Evolutionary conservation across 2,888 invertebrate species (phyloP).

Genomic region (Melinaea menophilus): DNA sequence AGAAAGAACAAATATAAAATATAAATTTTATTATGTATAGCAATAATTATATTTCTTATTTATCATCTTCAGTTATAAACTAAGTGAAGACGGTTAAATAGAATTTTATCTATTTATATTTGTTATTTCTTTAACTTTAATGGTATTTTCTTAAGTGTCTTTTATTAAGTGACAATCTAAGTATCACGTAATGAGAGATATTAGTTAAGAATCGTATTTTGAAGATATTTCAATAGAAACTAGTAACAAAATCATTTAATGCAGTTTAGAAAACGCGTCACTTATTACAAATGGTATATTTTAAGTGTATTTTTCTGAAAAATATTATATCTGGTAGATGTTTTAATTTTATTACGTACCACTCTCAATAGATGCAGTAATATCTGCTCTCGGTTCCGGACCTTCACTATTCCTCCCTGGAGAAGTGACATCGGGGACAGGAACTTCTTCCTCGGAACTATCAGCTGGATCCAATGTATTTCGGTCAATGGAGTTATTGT

Average conservation of each 20-base stretch:
- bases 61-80: slow-evolving; percentile 54
- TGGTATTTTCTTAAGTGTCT: slow-evolving; percentile 17
- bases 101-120: slow-evolving; percentile 43
- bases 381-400: slow-evolving; percentile 70
- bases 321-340: neutral
- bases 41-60: no score
- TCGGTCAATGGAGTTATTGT: slow-evolving; percentile 65
- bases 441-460: slow-evolving; percentile 72
- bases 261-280: neutral
- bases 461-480: slow-evolving; percentile 71
- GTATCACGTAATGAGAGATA: slow-evolving; percentile 10
- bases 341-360: slow-evolving; percentile 41
- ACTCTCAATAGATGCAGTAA: slow-evolving; percentile 67
- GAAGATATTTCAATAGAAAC: neutral
- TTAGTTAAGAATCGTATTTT: neutral
- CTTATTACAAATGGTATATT: neutral
- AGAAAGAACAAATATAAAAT: neutral
- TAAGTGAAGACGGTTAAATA: slow-evolving; percentile 50
- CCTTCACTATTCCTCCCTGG: slow-evolving; percentile 73
- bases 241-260: neutral
- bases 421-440: slow-evolving; percentile 68
- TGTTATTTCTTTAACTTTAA: slow-evolving; percentile 23
- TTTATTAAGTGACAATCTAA: slow-evolving; percentile 21
- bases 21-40: neutral
- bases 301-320: no score